Base-by-base conservation (phyloP, 2,113 vertebrate species). In the Geococcyx californianus region DNA sequence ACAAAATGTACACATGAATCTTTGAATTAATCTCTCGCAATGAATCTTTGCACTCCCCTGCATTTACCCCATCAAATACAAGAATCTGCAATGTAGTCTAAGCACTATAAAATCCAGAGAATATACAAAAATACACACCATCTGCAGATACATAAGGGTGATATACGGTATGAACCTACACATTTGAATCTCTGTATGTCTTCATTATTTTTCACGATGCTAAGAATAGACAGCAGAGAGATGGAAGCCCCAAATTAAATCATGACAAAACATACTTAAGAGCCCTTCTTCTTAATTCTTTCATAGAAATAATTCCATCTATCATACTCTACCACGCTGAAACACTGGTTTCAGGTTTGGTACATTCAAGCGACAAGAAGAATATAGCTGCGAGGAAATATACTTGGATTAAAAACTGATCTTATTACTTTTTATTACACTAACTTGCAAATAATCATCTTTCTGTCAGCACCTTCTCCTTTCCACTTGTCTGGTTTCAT, bases 351-450 rank as follows among this genome's bases (percentile, higher is more conserved):
- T 91, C 49, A 68, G 33, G 34, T 90, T 80, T 77, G 31, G 24
- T 55, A 85, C 28, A 31, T 77, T 77, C 36, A 74, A 7, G 58
- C 69, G 33, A 85, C 52, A 68, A 23, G 82, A 79, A 23, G 7
- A 84, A 23, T 21, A 9, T 47, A 91, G 90, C 25, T 58, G 63
- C 18, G 93, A 85, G 58, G 42, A 95, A 91, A 93, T 68, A 83
- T 4, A 64, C 16, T 87, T 60, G 47, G 3, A 1, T 66, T 85
- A 96, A 68, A 58, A 77, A 73, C 55, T 31, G 36, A 40, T 74
- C 25, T 67, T 89, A 82, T 1, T 68, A 63, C 18, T 74, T 95
- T 94, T 90, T 88, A 88, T 91, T 95, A 75, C 29, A 85, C 18
- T 62, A 76, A 85, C 44, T 83, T 90, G n/a, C 17, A 84, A 91